Evolutionary conservation across 2,797 vertebrate species (phyloP).

Genomic region (Schizopygopsis malacanthus): DNA sequence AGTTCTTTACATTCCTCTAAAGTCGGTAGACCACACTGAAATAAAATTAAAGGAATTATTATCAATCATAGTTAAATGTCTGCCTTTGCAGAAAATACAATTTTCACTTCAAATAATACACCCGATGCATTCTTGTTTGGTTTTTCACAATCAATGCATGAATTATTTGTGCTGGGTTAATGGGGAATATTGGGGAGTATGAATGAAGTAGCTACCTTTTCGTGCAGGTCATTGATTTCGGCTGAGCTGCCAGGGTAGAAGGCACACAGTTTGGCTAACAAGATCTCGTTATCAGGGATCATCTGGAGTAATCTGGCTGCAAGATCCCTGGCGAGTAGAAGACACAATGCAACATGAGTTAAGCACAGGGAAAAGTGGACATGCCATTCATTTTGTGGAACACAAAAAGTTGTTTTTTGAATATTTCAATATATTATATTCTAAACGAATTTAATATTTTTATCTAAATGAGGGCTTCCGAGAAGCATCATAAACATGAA

Average conservation of each 20-base stretch:
- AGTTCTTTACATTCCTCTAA: conserved; percentile 83
- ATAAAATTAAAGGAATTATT: conserved; percentile 54
- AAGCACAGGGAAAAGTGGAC: not conserved
- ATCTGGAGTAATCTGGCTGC: conserved; percentile 87
- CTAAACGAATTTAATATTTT: no score
- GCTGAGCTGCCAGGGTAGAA: conserved; percentile 86
- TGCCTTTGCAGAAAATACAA: not conserved
- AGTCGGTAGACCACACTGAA: conserved; percentile 87
- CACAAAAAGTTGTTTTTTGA: not conserved
- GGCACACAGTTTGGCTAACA: conserved; percentile 90
- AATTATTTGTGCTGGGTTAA: not conserved
- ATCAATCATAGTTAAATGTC: not conserved
- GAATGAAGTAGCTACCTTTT: conserved; percentile 77
- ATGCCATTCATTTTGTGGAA: not conserved
- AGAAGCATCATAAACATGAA: not conserved
- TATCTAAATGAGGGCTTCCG: not conserved
- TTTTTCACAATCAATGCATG: not conserved
- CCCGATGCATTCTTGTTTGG: not conserved
- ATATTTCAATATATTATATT: not conserved
- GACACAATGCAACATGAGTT: not conserved
- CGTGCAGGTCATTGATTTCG: conserved; percentile 87
- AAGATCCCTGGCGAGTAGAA: conserved; percentile 82
- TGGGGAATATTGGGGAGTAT: not conserved
- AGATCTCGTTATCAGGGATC: conserved; percentile 87
- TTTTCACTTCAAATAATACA: not conserved